phyloP scores from a whole-genome alignment of 35 echinoderm and acorn worm genomes.

The Eucidaris tribuloides region DNA sequence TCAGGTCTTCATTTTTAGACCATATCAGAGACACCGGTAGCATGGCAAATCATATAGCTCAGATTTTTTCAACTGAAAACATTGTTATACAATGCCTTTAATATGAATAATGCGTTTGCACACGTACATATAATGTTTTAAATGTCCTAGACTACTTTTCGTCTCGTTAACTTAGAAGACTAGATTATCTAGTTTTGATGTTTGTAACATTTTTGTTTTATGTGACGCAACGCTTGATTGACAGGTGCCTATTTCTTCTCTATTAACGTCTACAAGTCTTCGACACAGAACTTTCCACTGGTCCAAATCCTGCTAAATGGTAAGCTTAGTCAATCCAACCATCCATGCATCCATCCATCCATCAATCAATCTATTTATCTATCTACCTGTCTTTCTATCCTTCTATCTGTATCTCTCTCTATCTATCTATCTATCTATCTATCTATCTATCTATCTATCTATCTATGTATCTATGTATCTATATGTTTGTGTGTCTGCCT shows the following conservation, averaged over 20 bases:
- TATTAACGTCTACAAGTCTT: conserved; percentile 76
- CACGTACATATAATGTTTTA: too few species aligned
- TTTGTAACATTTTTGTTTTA: neutral
- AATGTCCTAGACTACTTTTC: too few species aligned
- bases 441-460: neutral
- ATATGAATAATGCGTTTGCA: too few species aligned
- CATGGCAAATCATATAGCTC: too few species aligned
- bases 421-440: neutral
- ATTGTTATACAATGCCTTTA: too few species aligned
- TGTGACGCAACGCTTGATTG: neutral
- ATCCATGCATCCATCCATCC: neutral
- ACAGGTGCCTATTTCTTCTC: conserved; percentile 77
- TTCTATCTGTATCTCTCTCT: neutral
- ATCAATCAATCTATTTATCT: neutral
- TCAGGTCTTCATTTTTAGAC: too few species aligned
- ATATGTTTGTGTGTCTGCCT: neutral
- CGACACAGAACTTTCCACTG: conserved; percentile 61
- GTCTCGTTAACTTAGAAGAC: too few species aligned
- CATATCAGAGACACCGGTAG: too few species aligned
- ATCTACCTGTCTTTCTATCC: neutral
- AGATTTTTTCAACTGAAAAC: too few species aligned
- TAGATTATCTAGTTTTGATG: too few species aligned
- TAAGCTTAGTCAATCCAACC: conserved; percentile 18
- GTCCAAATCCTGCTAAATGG: conserved; percentile 66
- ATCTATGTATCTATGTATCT: neutral